phyloP scores from a whole-genome alignment of 2,797 vertebrate species.

The Loriculus beryllinus region DNA sequence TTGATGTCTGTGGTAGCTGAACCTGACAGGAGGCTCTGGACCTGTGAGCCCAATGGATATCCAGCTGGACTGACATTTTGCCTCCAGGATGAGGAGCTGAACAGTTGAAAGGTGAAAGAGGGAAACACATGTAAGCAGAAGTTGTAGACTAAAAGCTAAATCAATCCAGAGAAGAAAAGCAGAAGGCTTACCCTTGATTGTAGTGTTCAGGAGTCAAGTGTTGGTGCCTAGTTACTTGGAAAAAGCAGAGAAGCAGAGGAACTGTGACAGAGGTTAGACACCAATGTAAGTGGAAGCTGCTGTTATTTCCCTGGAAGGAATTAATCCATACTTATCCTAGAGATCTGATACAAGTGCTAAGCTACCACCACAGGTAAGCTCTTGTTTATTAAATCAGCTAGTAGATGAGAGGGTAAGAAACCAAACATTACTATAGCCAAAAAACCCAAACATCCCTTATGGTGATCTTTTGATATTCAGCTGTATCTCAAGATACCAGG shows the following conservation, averaged over 20 bases:
- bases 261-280: not conserved
- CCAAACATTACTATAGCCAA: not conserved
- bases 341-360: not conserved
- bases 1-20: not conserved
- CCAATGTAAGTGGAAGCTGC: not conserved
- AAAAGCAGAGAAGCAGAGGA: not conserved
- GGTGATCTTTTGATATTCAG: not conserved
- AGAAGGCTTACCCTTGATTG: not conserved
- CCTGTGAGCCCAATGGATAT: accelerated
- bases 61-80: not conserved
- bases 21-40: not conserved
- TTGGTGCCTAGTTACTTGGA: not conserved
- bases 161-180: not conserved
- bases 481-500: not conserved
- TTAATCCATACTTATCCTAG: not conserved
- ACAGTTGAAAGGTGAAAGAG: not conserved
- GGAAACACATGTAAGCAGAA: not conserved
- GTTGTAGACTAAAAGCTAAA: not conserved
- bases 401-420: not conserved
- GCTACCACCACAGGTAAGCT: not conserved
- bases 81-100: not conserved
- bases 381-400: not conserved
- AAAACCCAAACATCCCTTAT: not conserved
- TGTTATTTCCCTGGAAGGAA: not conserved
- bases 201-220: not conserved